These are phyloP conservation scores for Chanos chanos DNA, from an alignment of 2,797 vertebrate species.

Conservation along the genomic window DNA sequence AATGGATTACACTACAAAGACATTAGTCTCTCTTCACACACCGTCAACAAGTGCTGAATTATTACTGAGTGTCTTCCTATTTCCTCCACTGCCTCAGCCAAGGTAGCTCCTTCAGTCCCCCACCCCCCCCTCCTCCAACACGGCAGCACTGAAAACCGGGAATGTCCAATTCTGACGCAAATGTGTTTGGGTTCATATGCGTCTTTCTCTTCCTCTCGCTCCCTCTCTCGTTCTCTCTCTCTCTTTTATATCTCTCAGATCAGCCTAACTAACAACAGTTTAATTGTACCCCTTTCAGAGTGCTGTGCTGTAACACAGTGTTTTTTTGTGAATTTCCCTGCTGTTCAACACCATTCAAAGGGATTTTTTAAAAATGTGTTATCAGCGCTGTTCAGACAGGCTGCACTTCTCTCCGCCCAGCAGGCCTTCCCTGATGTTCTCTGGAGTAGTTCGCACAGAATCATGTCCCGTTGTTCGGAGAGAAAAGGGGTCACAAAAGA, in stretches of 20 bases:
- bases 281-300: slow-evolving; percentile 71
- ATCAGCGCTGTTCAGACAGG: not conserved
- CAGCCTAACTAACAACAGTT: slow-evolving; percentile 72
- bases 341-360: not conserved
- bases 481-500: slow-evolving; percentile 11
- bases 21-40: not conserved
- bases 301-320: slow-evolving; percentile 66
- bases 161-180: too few relatives aligned
- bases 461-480: not conserved
- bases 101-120: not conserved
- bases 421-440: not conserved
- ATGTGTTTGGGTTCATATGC: too few relatives aligned
- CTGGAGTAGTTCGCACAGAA: not conserved
- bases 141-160: too few relatives aligned
- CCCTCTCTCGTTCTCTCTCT: not conserved
- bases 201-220: too few relatives aligned
- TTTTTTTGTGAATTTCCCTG: not conserved
- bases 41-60: slow-evolving; percentile 8
- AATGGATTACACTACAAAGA: not conserved
- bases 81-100: not conserved
- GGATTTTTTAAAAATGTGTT: not conserved
- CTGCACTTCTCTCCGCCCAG: not conserved
- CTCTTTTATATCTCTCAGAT: slow-evolving; percentile 69
- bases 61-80: not conserved
- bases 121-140: too few relatives aligned